Evolutionary conservation across 2,797 vertebrate species (phyloP), one percentile per base, ranked within the genome.

Genomic region (Coluber constrictor): DNA sequence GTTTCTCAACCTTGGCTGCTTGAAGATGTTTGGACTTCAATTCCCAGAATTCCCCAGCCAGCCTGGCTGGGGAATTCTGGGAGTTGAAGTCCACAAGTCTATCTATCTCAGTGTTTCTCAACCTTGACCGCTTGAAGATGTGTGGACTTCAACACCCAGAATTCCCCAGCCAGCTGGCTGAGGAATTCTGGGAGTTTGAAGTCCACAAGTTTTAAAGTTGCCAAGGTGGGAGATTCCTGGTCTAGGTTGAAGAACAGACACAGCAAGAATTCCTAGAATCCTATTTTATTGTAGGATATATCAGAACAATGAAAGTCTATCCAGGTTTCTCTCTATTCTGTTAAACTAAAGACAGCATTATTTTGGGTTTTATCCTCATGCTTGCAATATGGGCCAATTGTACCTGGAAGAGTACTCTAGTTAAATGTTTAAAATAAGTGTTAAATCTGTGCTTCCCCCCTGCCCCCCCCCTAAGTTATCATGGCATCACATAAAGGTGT

Each of bases 401-500:
- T 29, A 29, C 61, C 27, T 29, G 12, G 61, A 66, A 4, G 29
- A 66, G 61, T 29, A 63, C 11, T 29, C 27, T 63, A n/a, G 27
- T 29, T 27, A n/a, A 66, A 66, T 66, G 61, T 66, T 66, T 66
- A 66, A n/a, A n/a, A 66, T 5, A 66, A n/a, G 27, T 66, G 0
- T 51, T 0, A 11, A 83, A 32, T 70, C 89, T 13, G 59, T 0
- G 4, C 83, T 66, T 63, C 15, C 9, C 2, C 59, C 15, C 32
- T 6, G 6, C 47, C 56, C 56, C 32, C 47, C 47, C 56, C 70
- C 37, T 0, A 9, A 6, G 3, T 29, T 86, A 66, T 0, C 4
- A 12, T 29, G 57, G n/a, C 91, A 4, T 54, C 32, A 90, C 83
- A 89, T 23, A 4, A 43, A 16, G 7, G 12, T 0, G 0, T 9